These are phyloP conservation scores for Parochlus steinenii DNA, from an alignment of 2,888 invertebrate species.

Conservation along the genomic window DNA sequence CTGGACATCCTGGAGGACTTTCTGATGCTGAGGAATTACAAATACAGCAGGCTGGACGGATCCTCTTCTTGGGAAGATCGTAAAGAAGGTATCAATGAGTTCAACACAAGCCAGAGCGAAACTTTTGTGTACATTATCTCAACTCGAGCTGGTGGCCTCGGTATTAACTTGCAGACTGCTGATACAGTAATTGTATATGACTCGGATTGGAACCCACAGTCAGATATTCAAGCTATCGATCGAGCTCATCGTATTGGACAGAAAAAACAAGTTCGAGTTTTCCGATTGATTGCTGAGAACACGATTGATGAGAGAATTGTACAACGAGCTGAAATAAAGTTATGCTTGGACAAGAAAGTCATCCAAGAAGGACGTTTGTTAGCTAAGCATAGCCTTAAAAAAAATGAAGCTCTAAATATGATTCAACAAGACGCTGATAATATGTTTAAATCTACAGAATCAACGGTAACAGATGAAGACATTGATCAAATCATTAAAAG, in stretches of 20 bases:
- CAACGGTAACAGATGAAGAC: constrained; percentile 94
- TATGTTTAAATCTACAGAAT: constrained; percentile 94
- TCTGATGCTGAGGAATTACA: constrained; percentile 70
- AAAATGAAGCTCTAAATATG: constrained; percentile 98
- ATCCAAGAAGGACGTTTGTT: constrained; percentile 94
- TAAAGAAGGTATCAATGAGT: constrained; percentile 88
- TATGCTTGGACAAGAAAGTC: constrained; percentile 88
- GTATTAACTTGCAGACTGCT: constrained; percentile 94
- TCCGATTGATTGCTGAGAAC: constrained; percentile 93
- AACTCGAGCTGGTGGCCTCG: constrained; percentile 93
- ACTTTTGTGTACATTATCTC: constrained; percentile 98
- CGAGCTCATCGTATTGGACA: constrained; percentile 98
- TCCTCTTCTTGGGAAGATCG: constrained; percentile 95
- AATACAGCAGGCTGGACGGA: constrained; percentile 86
- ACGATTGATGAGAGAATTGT: constrained; percentile 99
- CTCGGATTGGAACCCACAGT: constrained; percentile 99
- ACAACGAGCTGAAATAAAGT: constrained; percentile 92
- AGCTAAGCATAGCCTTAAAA: constrained; percentile 82
- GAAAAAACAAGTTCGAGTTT: constrained; percentile 83
- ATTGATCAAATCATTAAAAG: constrained; percentile 86
- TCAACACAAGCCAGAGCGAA: constrained; percentile 71
- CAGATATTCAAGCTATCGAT: constrained; percentile 95
- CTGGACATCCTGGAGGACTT: constrained; percentile 93
- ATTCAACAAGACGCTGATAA: constrained; percentile 99
- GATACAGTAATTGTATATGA: constrained; percentile 97